Conservation (phyloP, 2,797 vertebrate species). For the Hemibagrus guttatus region DNA sequence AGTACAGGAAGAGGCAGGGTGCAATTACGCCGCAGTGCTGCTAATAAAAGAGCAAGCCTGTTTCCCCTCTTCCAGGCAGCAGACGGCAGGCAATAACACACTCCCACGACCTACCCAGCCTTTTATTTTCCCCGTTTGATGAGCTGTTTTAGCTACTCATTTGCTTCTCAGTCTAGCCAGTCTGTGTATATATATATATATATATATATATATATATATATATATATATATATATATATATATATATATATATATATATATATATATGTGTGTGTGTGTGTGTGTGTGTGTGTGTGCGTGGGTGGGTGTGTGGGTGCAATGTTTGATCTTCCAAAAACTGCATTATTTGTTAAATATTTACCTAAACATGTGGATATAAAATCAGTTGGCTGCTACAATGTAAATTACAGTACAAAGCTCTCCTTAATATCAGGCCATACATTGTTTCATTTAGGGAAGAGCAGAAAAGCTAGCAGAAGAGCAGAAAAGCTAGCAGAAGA, state of each 20-base stretch:
- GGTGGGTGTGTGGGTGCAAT: not conserved
- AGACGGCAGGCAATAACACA: slow-evolving; percentile 53
- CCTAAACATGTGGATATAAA: not conserved
- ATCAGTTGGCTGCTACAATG: not conserved
- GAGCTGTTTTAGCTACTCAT: slow-evolving; percentile 27
- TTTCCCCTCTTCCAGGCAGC: slow-evolving; percentile 60
- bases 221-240: not conserved
- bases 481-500: too few species aligned
- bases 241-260: too few species aligned
- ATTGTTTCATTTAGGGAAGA: too few species aligned
- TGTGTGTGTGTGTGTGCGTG: too few species aligned
- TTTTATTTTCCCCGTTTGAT: slow-evolving; percentile 48
- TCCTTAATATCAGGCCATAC: too few species aligned
- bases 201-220: not conserved
- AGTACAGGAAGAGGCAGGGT: slow-evolving; percentile 78
- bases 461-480: too few species aligned
- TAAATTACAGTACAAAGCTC: not conserved
- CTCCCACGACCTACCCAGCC: slow-evolving; percentile 25
- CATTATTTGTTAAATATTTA: slow-evolving; percentile 5
- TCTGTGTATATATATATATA: not conserved
- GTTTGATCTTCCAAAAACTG: slow-evolving; percentile 32
- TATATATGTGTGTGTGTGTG: too few species aligned
- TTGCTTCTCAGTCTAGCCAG: slow-evolving; percentile 33
- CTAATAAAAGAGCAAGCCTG: slow-evolving; percentile 75
- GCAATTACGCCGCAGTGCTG: slow-evolving; percentile 75